A percentile compares a stretch with the other conserved stretches of the same genome.
Conservation (phyloP, 1,140 invertebrate species). For the Carcinoscorpius rotundicauda region DNA sequence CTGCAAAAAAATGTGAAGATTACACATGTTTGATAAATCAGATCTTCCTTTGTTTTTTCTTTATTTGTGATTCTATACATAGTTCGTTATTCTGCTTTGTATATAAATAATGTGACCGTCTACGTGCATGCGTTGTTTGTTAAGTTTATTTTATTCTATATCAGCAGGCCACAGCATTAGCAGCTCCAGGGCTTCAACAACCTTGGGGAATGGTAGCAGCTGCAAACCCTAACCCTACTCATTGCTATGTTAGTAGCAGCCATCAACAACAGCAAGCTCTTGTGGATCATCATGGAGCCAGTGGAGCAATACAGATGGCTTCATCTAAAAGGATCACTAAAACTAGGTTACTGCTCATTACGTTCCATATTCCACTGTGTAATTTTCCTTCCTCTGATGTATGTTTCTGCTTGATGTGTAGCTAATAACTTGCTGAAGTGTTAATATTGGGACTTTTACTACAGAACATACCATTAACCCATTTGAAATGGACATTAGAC, state of each 20-base stretch:
- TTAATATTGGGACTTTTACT: too few species aligned
- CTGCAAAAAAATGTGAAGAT: too few species aligned
- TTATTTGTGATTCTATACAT: too few species aligned
- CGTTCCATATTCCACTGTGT: background rate
- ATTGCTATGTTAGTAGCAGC: conserved; percentile 9
- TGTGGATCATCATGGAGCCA: conserved; percentile 9
- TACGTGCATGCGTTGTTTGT: too few species aligned
- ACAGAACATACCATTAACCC: too few species aligned
- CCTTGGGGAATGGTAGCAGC: conserved; percentile 19
- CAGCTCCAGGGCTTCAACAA: conserved; percentile 18
- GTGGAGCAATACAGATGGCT: conserved; percentile 2
- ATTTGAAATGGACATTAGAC: too few species aligned
- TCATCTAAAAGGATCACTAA: conserved; percentile 20
- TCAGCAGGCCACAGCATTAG: conserved; percentile 15
- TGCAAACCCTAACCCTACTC: conserved; percentile 9
- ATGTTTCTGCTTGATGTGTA: background rate
- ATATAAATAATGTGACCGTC: too few species aligned
- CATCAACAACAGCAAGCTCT: conserved; percentile 7
- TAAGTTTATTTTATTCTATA: too few species aligned
- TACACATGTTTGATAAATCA: too few species aligned
- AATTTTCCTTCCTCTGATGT: background rate
- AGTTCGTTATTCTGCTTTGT: too few species aligned
- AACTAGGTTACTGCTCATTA: conserved; percentile 9
- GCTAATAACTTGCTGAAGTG: too few species aligned
- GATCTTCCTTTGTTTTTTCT: too few species aligned